Conservation (phyloP, 2,113 vertebrate genomes). For the Nettapus auritus region DNA sequence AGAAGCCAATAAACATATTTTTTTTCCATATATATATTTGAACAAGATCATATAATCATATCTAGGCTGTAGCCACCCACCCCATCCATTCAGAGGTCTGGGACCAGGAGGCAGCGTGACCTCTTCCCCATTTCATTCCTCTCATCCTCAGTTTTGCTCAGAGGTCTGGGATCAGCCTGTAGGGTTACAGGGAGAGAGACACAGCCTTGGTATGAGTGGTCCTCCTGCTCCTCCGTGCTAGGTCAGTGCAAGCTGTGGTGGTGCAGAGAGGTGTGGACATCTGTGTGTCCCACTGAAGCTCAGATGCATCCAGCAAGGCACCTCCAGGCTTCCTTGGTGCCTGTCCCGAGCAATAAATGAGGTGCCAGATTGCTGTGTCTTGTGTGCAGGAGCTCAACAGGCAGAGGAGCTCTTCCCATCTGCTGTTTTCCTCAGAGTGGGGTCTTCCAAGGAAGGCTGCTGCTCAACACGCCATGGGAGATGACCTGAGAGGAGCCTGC, state of each 20-base stretch:
- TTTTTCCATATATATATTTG: not conserved
- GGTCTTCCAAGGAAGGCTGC: not conserved
- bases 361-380: not conserved
- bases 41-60: not conserved
- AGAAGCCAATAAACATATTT: not conserved
- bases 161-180: not conserved
- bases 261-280: not conserved
- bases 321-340: not conserved
- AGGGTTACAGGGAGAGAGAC: not conserved
- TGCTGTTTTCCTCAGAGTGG: not conserved
- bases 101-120: not conserved
- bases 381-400: not conserved
- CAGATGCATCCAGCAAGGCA: fast-evolving
- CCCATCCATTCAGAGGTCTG: not conserved
- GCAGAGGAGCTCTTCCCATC: not conserved
- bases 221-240: not conserved
- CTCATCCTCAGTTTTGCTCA: not conserved
- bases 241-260: fast-evolving
- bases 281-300: fast-evolving
- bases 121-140: not conserved
- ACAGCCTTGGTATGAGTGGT: not conserved
- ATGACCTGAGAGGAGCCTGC: not conserved
- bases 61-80: not conserved
- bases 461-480: not conserved
- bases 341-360: not conserved